Evolutionary conservation across 2,797 vertebrate species (phyloP).

Genomic region (Xerus rutilus): DNA sequence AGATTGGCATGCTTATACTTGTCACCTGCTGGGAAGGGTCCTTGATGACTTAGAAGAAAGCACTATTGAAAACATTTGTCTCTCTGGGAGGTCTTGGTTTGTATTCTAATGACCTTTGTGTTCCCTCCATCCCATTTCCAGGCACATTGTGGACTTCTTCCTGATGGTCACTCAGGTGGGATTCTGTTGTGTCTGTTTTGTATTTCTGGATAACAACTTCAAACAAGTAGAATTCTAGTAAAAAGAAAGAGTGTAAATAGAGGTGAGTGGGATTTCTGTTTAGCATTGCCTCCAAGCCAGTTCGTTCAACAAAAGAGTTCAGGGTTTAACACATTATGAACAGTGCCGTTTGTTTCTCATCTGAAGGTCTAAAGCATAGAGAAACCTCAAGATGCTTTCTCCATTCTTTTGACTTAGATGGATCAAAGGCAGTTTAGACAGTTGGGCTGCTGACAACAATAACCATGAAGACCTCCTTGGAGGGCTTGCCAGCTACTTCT

Average conservation of each 20-base stretch:
- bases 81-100: neutral
- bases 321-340: neutral
- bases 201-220: conserved; percentile 97
- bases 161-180: conserved; percentile 97
- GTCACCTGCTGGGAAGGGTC: too few species aligned
- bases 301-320: neutral
- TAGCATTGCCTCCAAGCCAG: too few species aligned
- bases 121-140: conserved; percentile 77
- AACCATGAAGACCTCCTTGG: neutral
- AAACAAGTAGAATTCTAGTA: conserved; percentile 92
- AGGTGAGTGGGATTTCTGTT: neutral
- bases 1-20: neutral
- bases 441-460: neutral
- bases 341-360: neutral
- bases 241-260: neutral
- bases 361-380: neutral
- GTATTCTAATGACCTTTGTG: fast-evolving
- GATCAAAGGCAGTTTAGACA: neutral
- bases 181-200: conserved; percentile 99
- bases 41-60: neutral
- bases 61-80: neutral
- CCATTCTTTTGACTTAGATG: neutral
- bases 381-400: neutral
- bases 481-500: neutral
- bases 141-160: conserved; percentile 93